Evolutionary conservation across 2,797 vertebrate genomes (phyloP), one percentile per base, ranked within the genome.

Genomic region (Synaphobranchus kaupii): DNA sequence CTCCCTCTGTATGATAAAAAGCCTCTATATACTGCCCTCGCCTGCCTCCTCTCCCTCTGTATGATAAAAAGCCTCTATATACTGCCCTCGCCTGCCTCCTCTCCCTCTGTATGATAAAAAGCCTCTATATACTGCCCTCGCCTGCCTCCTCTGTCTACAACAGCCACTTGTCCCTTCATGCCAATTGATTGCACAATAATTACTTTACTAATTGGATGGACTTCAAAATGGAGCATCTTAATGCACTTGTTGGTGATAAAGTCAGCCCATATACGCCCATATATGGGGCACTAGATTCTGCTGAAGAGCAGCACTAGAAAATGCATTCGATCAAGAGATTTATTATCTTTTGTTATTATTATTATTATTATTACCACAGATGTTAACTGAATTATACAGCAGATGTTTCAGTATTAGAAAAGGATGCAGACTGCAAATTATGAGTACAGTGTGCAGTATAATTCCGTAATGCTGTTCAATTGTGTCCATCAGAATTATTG

Each of bases 231-330:
- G 54, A 84, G 83, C 34, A 52, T 84, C 50, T 84, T 84, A 58
- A 84, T 60, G n/a, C n/a, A 54, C 81, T 83, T 25, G 81, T 13
- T 83, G 83, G 83, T 13, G 83, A 84, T 83, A 31, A 39, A 84
- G 17, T 34, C 56, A 8, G 50, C 31, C 50, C n/a, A 60, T 58
- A 10, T 56, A 34, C 20, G 1, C 68, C 68, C 28, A 73, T 34
- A 34, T 34, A 34, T n/a, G 28, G 8, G 0, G n/a, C 3, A 1
- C 68, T 44, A 6, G 34, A 47, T 44, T 20, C 39, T 78, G 39
- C 73, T 22, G 39, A 20, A 3, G 73, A 39, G 17, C 17, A 78
- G 34, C 73, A 44, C 13, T 6, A 44, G 34, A 78, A 20, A 78
- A 78, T 78, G 4, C 5, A 39, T 9, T 20, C 15, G 8, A 78